phyloP scores from a whole-genome alignment of 2,113 vertebrate species.

The Centrocercus urophasianus region DNA sequence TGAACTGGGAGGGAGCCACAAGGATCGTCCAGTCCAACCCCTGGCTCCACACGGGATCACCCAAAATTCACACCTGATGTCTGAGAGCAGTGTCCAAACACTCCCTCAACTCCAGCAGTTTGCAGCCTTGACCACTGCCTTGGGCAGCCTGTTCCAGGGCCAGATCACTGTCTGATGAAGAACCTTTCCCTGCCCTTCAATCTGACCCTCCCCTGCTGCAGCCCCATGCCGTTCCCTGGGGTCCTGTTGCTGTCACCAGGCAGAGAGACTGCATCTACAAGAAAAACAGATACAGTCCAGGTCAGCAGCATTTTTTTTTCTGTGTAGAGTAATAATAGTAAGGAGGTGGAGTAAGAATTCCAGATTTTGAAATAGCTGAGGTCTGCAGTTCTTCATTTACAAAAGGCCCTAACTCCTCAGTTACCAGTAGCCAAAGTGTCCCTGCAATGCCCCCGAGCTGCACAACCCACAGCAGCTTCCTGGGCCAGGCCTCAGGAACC shows the following conservation, averaged over 20 bases:
- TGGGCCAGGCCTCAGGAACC: neutral
- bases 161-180: neutral
- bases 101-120: neutral
- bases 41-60: neutral
- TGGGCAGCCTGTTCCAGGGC: neutral
- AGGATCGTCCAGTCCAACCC: neutral
- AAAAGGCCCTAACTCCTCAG: neutral
- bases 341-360: neutral
- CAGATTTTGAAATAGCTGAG: neutral
- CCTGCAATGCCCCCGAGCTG: neutral
- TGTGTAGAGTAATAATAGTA: neutral
- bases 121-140: neutral
- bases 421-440: neutral
- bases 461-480: neutral
- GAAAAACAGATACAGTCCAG: neutral
- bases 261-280: too few species aligned
- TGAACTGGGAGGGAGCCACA: neutral
- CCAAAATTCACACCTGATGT: neutral
- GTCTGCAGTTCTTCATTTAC: neutral
- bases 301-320: neutral
- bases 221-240: neutral
- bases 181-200: neutral
- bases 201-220: neutral
- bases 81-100: neutral
- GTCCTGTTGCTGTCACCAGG: too few species aligned